A percentile compares a stretch with the other conserved stretches of the same genome.
phyloP scores from a whole-genome alignment of 2,888 invertebrate genomes.

The Zygaena filipendulae region DNA sequence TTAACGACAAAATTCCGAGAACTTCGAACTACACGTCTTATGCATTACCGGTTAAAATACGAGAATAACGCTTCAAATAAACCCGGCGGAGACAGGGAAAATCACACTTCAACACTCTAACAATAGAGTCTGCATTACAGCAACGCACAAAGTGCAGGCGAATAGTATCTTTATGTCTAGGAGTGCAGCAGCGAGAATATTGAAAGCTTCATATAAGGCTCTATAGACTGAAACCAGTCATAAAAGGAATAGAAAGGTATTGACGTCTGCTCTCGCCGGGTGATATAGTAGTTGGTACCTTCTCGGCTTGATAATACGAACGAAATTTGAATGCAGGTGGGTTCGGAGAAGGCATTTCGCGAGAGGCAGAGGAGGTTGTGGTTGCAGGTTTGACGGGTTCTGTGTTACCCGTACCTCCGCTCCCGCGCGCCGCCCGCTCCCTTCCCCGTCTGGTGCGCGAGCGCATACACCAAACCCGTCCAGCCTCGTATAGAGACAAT shows the following conservation, averaged over 20 bases:
- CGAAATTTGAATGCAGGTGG: too few species aligned
- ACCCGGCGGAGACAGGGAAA: too few species aligned
- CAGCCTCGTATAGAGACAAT: constrained; percentile 20
- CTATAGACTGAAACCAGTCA: constrained; percentile 34
- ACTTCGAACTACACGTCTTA: constrained; percentile 44
- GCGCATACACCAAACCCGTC: constrained; percentile 27
- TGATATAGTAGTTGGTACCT: too few species aligned
- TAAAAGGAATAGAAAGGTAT: constrained; percentile 43
- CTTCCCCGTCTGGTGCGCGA: constrained; percentile 30
- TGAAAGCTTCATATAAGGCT: constrained; percentile 38
- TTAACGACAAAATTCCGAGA: constrained; percentile 46
- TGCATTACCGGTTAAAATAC: constrained; percentile 45
- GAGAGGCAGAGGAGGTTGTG: constrained; percentile 38
- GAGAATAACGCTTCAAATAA: too few species aligned
- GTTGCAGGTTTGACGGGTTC: constrained; percentile 61
- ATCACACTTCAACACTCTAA: too few species aligned
- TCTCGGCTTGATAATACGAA: too few species aligned
- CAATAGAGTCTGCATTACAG: too few species aligned
- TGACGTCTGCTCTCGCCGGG: constrained; percentile 18
- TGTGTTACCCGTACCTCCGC: constrained; percentile 48
- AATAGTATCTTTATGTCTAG: constrained; percentile 45
- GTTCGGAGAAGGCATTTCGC: constrained; percentile 41
- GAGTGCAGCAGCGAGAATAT: constrained; percentile 36
- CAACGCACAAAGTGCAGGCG: constrained; percentile 30
- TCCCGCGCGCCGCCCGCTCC: constrained; percentile 22